Conservation (phyloP, 2,797 vertebrate genomes). For the Enteromius anoplus region DNA sequence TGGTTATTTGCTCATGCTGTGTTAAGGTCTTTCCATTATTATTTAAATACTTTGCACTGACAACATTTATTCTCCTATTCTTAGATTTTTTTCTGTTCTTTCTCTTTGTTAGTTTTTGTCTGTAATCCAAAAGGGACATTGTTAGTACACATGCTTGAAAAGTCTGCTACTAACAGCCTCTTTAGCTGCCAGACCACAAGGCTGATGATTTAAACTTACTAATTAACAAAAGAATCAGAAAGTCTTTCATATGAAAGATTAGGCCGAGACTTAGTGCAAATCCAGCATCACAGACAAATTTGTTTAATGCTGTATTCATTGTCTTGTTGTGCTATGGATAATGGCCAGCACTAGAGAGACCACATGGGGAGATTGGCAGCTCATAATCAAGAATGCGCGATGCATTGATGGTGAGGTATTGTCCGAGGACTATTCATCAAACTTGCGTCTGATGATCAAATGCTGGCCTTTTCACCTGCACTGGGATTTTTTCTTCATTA, state of each 20-base stretch:
- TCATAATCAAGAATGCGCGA: constrained; percentile 25
- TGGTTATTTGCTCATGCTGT: constrained; percentile 1
- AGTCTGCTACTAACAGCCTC: not conserved
- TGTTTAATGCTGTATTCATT: constrained; percentile 27
- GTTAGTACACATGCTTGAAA: not conserved
- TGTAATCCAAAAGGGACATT: not conserved
- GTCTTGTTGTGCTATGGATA: constrained; percentile 22
- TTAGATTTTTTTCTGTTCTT: not conserved
- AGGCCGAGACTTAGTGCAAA: constrained; percentile 1
- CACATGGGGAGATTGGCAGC: not conserved
- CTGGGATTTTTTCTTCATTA: constrained; percentile 16
- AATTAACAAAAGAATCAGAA: constrained; percentile 2
- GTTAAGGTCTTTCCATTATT: not conserved
- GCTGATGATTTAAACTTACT: constrained; percentile 8
- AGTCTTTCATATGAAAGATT: constrained; percentile 18
- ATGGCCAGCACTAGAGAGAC: constrained; percentile 11
- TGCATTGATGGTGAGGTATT: constrained; percentile 4
- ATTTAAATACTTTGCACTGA: not conserved
- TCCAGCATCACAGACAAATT: constrained; percentile 12
- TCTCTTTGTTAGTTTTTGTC: not conserved
- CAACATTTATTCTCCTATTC: not conserved
- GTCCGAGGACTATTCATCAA: constrained; percentile 34
- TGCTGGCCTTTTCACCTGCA: constrained; percentile 28
- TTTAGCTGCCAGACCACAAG: constrained; percentile 16
- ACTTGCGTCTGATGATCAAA: constrained; percentile 35